Evolutionary conservation across 2,113 vertebrate species (phyloP).

Genomic region (Saimiri boliviensis): DNA sequence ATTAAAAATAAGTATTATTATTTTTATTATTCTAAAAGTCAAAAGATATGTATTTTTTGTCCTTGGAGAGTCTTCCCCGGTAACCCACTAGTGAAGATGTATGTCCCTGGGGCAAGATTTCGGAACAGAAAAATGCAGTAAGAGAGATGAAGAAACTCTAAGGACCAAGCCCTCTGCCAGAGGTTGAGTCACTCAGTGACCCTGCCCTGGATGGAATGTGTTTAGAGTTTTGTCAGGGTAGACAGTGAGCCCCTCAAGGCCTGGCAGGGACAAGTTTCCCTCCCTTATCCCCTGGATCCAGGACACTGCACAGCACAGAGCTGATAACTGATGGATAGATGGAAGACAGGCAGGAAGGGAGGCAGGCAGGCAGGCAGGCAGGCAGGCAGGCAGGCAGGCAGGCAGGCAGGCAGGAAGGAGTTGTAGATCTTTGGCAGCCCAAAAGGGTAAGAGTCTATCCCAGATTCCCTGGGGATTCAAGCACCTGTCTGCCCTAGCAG

Average conservation of each 20-base stretch:
- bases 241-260: not conserved
- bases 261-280: not conserved
- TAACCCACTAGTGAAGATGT: not conserved
- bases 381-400: not conserved
- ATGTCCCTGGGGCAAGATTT: not conserved
- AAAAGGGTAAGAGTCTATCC: not conserved
- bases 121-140: not conserved
- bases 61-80: not conserved
- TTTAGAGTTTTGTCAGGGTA: not conserved
- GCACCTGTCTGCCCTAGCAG: not conserved
- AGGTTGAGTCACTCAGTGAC: not conserved
- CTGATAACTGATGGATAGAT: not conserved
- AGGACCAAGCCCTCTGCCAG: not conserved
- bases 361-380: fast-evolving
- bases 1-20: not conserved
- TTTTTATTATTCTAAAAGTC: not conserved
- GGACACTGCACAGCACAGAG: not conserved
- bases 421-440: not conserved
- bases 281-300: not conserved
- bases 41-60: not conserved
- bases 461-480: not conserved
- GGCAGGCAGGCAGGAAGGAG: not conserved
- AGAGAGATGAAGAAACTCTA: not conserved
- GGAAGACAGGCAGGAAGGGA: not conserved
- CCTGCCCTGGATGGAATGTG: fast-evolving